Evolutionary conservation across 1,140 invertebrate species (phyloP).

Genomic region (Pseudomyrmex cubaensis): DNA sequence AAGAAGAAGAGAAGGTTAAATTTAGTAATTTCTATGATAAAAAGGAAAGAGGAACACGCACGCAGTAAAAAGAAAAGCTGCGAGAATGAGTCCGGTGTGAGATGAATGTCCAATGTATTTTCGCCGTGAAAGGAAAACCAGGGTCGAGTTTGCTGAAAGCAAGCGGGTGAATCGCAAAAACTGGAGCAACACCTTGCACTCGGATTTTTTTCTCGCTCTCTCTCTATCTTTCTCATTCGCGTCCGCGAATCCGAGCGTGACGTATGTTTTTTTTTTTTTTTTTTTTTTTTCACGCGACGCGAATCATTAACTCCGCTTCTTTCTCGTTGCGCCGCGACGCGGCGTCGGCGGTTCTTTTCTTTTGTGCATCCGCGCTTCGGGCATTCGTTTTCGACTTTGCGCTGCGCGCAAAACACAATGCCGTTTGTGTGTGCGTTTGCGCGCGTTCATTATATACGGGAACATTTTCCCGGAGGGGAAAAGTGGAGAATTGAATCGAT

Average conservation of each 20-base stretch:
- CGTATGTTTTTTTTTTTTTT: background rate
- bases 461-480: slow-evolving; percentile 12
- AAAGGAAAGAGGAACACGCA: background rate
- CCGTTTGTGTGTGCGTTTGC: background rate
- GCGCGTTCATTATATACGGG: slow-evolving; percentile 3
- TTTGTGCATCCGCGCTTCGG: background rate
- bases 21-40: slow-evolving; percentile 49
- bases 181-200: slow-evolving; percentile 52
- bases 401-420: background rate
- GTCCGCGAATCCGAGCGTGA: background rate
- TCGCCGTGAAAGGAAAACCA: slow-evolving; percentile 51
- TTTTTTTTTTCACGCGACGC: background rate
- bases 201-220: background rate
- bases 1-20: background rate
- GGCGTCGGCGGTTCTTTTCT: background rate
- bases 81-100: background rate
- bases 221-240: background rate
- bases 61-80: background rate
- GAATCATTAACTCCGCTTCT: slow-evolving; percentile 47
- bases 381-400: slow-evolving; percentile 33
- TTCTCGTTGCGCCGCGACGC: background rate
- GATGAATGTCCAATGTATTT: slow-evolving; percentile 59
- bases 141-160: slow-evolving; percentile 51
- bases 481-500: slow-evolving; percentile 14
- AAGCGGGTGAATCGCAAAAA: slow-evolving; percentile 46